Conservation (phyloP, 2,113 vertebrate species). For the Pseudolaguvia tuberculata region DNA sequence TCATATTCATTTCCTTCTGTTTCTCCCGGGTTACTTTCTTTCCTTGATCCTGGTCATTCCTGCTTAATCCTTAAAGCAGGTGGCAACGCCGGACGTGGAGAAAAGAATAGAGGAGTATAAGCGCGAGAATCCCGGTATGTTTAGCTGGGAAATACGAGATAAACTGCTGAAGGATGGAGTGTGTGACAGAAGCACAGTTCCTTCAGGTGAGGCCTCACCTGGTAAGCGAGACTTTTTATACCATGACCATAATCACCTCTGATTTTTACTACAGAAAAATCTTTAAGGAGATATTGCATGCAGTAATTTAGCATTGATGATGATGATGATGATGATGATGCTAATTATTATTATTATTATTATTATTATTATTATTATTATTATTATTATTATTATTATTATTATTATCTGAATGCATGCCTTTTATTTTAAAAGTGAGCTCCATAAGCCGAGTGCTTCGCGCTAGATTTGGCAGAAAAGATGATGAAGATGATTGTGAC, state of each 20-base stretch:
- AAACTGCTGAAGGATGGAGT: conserved; percentile 90
- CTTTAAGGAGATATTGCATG: background rate
- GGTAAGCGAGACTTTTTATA: conserved; percentile 62
- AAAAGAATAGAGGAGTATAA: conserved; percentile 97
- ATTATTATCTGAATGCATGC: background rate
- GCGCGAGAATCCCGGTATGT: conserved; percentile 90
- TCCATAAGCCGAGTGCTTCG: conserved; percentile 97
- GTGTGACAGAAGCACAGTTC: conserved; percentile 90
- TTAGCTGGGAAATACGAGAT: conserved; percentile 97
- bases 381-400: conserved; percentile 33
- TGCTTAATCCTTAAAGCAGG: conserved; percentile 80
- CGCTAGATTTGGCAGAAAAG: conserved; percentile 93
- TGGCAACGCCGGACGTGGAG: conserved; percentile 92
- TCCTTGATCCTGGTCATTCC: background rate
- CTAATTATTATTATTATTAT: conserved; percentile 34
- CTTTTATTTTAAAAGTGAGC: conserved; percentile 77
- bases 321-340: no score
- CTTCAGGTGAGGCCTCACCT: conserved; percentile 91
- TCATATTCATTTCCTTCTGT: conserved; percentile 5
- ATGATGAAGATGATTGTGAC: conserved; percentile 85
- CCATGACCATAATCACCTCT: background rate
- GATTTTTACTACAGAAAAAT: background rate
- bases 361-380: conserved; percentile 15
- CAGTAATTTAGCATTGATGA: conserved; percentile 1
- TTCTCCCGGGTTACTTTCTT: background rate